phyloP scores from a whole-genome alignment of 2,888 invertebrate genomes.

The Mimachlamys varia region DNA sequence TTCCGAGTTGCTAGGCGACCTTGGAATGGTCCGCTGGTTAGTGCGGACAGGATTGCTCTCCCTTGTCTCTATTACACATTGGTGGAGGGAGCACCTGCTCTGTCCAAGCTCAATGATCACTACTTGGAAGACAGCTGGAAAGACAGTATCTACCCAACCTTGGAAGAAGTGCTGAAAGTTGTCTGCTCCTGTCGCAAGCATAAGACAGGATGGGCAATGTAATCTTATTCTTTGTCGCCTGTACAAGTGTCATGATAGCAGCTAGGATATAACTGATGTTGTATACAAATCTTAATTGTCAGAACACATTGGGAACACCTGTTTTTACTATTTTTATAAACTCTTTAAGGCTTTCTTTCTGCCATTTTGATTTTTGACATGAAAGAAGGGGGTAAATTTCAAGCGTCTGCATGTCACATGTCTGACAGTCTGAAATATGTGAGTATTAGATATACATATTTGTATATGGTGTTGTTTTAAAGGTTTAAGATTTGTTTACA shows the following conservation, averaged over 20 bases:
- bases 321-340: too few species aligned
- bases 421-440: too few species aligned
- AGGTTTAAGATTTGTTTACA: not conserved
- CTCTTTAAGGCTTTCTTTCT: too few species aligned
- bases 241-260: too few species aligned
- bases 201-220: slow-evolving; percentile 73
- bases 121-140: slow-evolving; percentile 70
- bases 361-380: too few species aligned
- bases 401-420: too few species aligned
- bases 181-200: slow-evolving; percentile 76
- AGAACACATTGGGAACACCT: too few species aligned
- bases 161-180: slow-evolving; percentile 73
- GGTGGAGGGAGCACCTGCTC: slow-evolving; percentile 71
- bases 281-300: too few species aligned
- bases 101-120: slow-evolving; percentile 76
- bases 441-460: too few species aligned
- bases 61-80: slow-evolving; percentile 77
- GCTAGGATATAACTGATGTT: too few species aligned
- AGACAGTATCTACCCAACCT: slow-evolving; percentile 61
- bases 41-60: slow-evolving; percentile 67
- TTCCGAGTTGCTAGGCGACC: slow-evolving; percentile 76
- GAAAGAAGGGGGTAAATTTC: too few species aligned
- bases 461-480: too few species aligned
- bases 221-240: not conserved
- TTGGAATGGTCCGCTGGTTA: slow-evolving; percentile 74